Evolutionary conservation across 2,888 invertebrate species (phyloP), one percentile per base, ranked within the genome.

Genomic region (Tetrapedia diversipes): DNA sequence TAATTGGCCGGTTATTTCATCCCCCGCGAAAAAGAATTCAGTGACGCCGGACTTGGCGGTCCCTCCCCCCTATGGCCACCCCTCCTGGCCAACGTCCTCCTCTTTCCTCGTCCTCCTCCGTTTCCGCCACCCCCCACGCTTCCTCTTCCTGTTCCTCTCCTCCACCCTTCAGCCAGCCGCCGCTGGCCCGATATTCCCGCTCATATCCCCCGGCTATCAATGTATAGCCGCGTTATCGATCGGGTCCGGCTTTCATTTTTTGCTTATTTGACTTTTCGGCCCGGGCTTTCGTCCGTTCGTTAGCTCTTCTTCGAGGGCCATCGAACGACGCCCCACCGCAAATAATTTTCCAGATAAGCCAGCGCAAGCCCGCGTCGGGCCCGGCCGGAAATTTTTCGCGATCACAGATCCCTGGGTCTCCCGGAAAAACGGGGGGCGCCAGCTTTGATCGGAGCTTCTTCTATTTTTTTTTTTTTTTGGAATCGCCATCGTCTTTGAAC

Each of bases 231-330:
- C 71, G 72, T 74, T 88, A 87, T 87, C 87, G 87, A 87, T 87
- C 86, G 86, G 77, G 80, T 81, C 79, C 82, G 85, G 85, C 87
- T 86, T 87, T 87, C 88, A 86, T 86, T 86, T 88, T 84, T 87
- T 87, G 86, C 89, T 88, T 87, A 86, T 88, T 87, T 87, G 85
- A 88, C 86, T 86, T 86, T 86, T 86, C 88, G 86, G 83, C 85
- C 86, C 85, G 75, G 81, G 70, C 78, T 72, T 64, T 77, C 82
- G 82, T 76, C 69, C 82, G 73, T 75, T 79, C 85, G 85, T 85
- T 85, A 85, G 86, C 87, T 87, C 87, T 86, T 87, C 86, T 86
- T 89, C 86, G 86, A 87, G 88, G 81, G 82, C 83, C 85, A 87
- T 88, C 87, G 86, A 88, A 73, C 76, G 80, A 78, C 82, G 83